These are phyloP conservation scores for Temnothorax nylanderi DNA, from an alignment of 1,140 invertebrate species.

Conservation along the genomic window DNA sequence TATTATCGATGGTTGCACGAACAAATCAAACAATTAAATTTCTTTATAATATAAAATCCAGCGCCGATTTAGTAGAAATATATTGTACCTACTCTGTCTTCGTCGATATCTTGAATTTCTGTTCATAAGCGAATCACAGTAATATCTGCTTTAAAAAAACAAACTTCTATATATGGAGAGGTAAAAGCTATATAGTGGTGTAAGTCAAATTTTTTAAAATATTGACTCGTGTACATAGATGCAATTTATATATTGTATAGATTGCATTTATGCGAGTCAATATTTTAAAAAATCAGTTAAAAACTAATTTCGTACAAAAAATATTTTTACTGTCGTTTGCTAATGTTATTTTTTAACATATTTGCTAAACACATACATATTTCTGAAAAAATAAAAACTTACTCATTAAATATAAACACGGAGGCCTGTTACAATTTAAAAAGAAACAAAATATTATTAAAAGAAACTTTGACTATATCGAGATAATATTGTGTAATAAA, in stretches of 20 bases:
- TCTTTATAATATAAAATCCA: background rate
- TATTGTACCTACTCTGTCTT: background rate
- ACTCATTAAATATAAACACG: background rate
- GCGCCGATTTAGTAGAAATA: background rate
- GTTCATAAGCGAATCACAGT: background rate
- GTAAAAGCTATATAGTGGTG: too few relatives aligned
- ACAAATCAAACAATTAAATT: background rate
- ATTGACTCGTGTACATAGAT: too few relatives aligned
- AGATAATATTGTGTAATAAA: too few relatives aligned
- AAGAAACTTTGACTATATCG: too few relatives aligned
- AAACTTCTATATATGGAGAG: background rate
- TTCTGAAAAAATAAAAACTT: background rate
- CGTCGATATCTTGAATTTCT: background rate
- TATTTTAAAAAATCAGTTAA: background rate
- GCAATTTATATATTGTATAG: too few relatives aligned
- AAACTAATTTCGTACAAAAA: background rate
- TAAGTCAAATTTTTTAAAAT: too few relatives aligned
- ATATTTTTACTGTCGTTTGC: background rate
- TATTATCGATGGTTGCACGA: background rate
- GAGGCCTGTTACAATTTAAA: too few relatives aligned
- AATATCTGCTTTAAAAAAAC: background rate
- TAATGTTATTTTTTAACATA: background rate
- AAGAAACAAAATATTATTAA: too few relatives aligned
- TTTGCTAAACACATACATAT: background rate
- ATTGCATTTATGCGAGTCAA: too few relatives aligned